Base-by-base conservation (phyloP, 2,113 vertebrate genomes). In the Melanostigma gelatinosum region DNA sequence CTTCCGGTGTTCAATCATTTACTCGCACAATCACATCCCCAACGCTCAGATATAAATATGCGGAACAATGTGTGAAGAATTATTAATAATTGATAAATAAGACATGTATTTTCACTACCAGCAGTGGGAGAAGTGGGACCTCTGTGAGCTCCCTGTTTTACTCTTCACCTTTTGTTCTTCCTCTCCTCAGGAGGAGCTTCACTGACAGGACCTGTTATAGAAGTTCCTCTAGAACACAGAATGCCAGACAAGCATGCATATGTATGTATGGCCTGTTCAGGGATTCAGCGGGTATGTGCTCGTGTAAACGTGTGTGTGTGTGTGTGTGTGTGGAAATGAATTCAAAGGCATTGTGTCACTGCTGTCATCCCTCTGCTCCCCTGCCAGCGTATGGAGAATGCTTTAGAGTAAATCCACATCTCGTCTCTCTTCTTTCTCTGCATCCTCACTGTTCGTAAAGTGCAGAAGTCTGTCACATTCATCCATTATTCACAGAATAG, bases 401-500 rank as follows among this genome's bases (percentile, higher is more conserved):
- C 75, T 58, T 74, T 0, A 13, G 65, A 64, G 64, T 62, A 75
- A 75, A 75, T 70, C 70, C 66, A 72, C 27, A 27, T 68, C 50
- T 2, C 15, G 38, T n/a, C 63, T 67, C 72, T 38, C 57, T 61
- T 61, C 52, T 62, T 0, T 15, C 75, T 80, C 50, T 58, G 20
- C 68, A 36, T 67, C 61, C 36, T 38, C 61, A 67, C 58, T 29
- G 66, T 61, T 44, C 18, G 66, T 54, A 63, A 63, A 86, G 50
- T 66, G 77, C 70, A 72, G 40, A 34, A 69, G 61, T 71, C 34
- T 62, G 46, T 38, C 60, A 4, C n/a, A 0, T 79, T 67, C 69
- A 83, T 87, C 63, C 77, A 87, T 88, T 88, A 81, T 85, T 90
- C 70, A 90, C 54, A 52, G 52, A 50, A 69, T 34, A 22, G 3